A percentile compares a stretch with the other conserved stretches of the same genome.
Conservation (phyloP, 2,113 vertebrate species). For the Platichthys stellatus region DNA sequence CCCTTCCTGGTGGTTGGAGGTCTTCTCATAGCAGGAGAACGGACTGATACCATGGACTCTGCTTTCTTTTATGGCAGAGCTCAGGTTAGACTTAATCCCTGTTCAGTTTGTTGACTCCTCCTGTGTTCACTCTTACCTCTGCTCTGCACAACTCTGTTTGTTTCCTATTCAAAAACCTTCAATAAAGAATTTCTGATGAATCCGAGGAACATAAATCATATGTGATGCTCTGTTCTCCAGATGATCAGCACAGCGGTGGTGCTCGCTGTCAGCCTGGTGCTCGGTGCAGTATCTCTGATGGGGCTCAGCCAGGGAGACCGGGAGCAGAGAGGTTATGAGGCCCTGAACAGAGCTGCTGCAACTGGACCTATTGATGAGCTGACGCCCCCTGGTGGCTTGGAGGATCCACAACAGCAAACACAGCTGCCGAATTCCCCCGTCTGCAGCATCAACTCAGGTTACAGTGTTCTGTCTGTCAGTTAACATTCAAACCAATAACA, state of each 20-base stretch:
- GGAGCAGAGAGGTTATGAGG: constrained; percentile 85
- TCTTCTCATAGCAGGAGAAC: constrained; percentile 87
- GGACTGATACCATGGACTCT: constrained; percentile 86
- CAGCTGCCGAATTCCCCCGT: constrained; percentile 59
- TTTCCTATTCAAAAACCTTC: background rate
- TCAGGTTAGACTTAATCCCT: constrained; percentile 82
- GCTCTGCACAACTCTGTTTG: background rate
- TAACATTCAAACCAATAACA: background rate
- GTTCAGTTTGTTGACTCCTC: too few species aligned
- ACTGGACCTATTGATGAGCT: constrained; percentile 72
- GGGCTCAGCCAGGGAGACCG: constrained; percentile 88
- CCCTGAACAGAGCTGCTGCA: constrained; percentile 83
- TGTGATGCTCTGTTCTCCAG: constrained; percentile 63
- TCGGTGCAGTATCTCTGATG: constrained; percentile 90
- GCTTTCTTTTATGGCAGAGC: constrained; percentile 95
- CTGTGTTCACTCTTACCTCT: too few species aligned
- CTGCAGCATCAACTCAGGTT: constrained; percentile 64
- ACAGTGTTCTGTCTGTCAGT: background rate
- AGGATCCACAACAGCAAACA: constrained; percentile 59
- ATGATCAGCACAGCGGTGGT: constrained; percentile 89
- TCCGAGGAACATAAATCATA: background rate
- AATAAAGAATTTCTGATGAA: background rate
- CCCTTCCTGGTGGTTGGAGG: constrained; percentile 89
- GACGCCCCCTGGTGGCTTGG: constrained; percentile 69
- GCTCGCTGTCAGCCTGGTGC: constrained; percentile 86